phyloP scores from a whole-genome alignment of 1,140 invertebrate species.

The Drosophila mojavensis region DNA sequence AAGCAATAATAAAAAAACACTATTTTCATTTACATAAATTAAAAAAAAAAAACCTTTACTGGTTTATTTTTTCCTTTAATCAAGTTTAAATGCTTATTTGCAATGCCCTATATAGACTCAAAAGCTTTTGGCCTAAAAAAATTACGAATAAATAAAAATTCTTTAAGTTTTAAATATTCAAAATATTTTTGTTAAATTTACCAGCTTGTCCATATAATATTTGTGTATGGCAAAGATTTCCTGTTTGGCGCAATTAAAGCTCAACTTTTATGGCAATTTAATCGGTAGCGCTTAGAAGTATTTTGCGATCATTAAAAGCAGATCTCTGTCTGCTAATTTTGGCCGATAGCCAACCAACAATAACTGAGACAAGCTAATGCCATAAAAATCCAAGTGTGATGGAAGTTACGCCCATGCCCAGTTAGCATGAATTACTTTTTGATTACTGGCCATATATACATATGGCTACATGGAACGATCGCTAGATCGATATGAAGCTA shows the following conservation, averaged over 20 bases:
- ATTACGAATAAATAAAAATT: not conserved
- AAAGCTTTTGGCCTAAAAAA: too few species aligned
- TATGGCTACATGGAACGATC: conserved; percentile 1
- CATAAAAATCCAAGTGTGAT: conserved; percentile 24
- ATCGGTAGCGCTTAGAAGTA: conserved; percentile 44
- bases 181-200: not conserved
- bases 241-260: conserved; percentile 48
- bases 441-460: conserved; percentile 36
- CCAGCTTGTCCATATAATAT: not conserved
- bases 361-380: conserved; percentile 17
- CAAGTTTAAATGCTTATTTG: not conserved
- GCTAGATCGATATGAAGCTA: not conserved
- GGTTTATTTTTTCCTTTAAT: too few species aligned
- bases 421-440: conserved; percentile 50
- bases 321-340: conserved; percentile 58
- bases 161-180: too few species aligned
- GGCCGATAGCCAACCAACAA: conserved; percentile 15
- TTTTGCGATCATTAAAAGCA: conserved; percentile 69
- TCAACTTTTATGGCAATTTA: conserved; percentile 65
- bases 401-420: conserved; percentile 39
- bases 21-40: too few species aligned
- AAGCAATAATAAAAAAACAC: too few species aligned
- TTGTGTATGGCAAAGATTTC: conserved; percentile 1
- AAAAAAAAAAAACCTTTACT: not conserved
- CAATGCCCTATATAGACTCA: not conserved